Evolutionary conservation across 2,797 vertebrate genomes (phyloP).

Genomic region (Hozukius guyotensis): DNA sequence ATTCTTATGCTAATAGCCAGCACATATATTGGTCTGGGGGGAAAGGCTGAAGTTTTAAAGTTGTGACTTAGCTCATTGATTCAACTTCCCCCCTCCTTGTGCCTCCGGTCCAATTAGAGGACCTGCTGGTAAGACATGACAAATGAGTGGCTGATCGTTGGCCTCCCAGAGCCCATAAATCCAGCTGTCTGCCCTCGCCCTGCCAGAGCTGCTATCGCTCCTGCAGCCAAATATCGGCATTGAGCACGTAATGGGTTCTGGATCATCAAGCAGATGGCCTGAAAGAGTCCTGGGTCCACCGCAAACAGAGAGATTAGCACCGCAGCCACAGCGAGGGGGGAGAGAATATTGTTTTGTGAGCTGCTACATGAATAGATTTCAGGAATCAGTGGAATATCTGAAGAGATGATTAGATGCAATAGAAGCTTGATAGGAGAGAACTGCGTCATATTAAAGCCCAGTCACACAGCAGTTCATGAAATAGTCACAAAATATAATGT

Average conservation of each 20-base stretch:
- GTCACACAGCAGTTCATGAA: too few relatives aligned
- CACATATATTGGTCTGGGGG: conserved; percentile 3
- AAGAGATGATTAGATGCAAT: not conserved
- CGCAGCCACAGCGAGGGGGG: not conserved
- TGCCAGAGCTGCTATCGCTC: conserved; percentile 23
- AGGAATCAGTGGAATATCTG: not conserved
- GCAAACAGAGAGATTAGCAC: conserved; percentile 1
- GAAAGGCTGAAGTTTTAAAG: conserved; percentile 26
- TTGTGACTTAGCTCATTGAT: conserved; percentile 46
- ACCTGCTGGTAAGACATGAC: conserved; percentile 59
- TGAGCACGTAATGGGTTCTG: conserved; percentile 38
- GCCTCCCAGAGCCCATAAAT: conserved; percentile 58
- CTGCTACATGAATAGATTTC: not conserved
- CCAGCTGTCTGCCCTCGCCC: conserved; percentile 41
- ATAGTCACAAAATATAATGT: too few relatives aligned
- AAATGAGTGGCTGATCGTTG: conserved; percentile 52
- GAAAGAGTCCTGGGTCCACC: conserved; percentile 16
- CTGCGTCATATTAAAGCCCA: not conserved
- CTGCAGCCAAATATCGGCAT: conserved; percentile 46
- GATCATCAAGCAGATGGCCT: conserved; percentile 49
- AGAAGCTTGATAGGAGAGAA: not conserved
- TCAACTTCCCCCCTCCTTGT: not conserved
- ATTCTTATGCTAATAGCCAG: conserved; percentile 39
- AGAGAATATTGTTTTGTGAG: conserved; percentile 3
- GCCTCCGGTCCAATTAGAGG: conserved; percentile 50